These are phyloP conservation scores for Cryptus viduatorius DNA, from an alignment of 2,888 invertebrate species.

Conservation along the genomic window DNA sequence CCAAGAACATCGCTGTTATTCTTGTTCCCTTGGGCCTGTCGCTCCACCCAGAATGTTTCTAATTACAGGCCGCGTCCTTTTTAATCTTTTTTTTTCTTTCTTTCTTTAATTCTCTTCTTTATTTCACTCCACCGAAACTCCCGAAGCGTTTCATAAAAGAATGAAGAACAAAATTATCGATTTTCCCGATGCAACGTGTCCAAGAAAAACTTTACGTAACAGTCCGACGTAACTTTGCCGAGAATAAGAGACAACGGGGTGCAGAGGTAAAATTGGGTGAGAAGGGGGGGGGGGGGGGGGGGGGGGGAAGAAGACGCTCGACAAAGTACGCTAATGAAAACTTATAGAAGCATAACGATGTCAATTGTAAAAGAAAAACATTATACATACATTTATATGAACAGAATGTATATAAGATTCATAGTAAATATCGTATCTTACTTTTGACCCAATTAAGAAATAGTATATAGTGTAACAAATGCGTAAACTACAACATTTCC, in stretches of 20 bases:
- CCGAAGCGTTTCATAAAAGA: slow-evolving; percentile 56
- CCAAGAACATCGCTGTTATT: slow-evolving; percentile 67
- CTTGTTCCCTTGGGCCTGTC: slow-evolving; percentile 67
- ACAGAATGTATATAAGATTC: not conserved
- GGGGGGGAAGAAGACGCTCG: not conserved
- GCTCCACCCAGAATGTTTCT: slow-evolving; percentile 73
- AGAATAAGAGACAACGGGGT: slow-evolving; percentile 5
- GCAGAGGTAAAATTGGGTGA: not conserved
- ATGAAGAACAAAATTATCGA: slow-evolving; percentile 65
- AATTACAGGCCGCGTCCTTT: slow-evolving; percentile 71
- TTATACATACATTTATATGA: not conserved
- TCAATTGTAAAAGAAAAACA: slow-evolving; percentile 2
- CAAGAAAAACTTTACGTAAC: slow-evolving; percentile 55
- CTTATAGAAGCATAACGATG: slow-evolving; percentile 6
- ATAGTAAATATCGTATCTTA: not conserved
- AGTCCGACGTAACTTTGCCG: slow-evolving; percentile 45
- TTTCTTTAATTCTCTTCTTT: slow-evolving; percentile 48
- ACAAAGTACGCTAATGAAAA: slow-evolving; percentile 36
- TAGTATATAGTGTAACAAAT: too few species aligned
- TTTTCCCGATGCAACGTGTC: slow-evolving; percentile 53
- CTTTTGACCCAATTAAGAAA: too few species aligned
- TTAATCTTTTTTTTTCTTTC: slow-evolving; percentile 41
- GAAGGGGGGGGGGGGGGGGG: not conserved
- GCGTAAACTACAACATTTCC: too few species aligned
- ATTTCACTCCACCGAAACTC: slow-evolving; percentile 52